Conservation (phyloP, 1,140 invertebrate species). For the Aphelenchoides avenae region DNA sequence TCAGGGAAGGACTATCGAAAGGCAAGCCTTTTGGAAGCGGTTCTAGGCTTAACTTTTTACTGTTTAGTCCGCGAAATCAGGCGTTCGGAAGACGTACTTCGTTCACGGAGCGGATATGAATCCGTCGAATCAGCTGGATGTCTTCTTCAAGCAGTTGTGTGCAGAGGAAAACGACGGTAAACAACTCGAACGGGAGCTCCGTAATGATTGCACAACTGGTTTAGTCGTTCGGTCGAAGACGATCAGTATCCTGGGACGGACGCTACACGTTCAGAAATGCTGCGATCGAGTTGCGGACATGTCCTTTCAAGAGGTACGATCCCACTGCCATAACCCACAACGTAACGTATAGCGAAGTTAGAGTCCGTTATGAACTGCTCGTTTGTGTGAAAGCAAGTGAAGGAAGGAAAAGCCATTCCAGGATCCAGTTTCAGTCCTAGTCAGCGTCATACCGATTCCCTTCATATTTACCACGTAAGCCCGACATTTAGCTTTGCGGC, state of each 20-base stretch:
- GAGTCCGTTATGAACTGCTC: too few species aligned
- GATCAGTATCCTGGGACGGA: conserved; percentile 78
- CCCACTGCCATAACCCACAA: too few species aligned
- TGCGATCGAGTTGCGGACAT: conserved; percentile 86
- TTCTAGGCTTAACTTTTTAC: conserved; percentile 5
- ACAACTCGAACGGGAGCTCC: too few species aligned
- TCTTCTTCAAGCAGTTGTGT: conserved; percentile 80
- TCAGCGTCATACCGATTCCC: too few species aligned
- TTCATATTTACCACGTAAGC: too few species aligned
- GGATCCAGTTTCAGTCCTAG: too few species aligned
- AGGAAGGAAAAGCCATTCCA: too few species aligned
- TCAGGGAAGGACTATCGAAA: conserved; percentile 87
- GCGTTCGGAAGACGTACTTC: conserved; percentile 26
- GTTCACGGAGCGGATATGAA: conserved; percentile 62
- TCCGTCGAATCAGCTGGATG: conserved; percentile 69
- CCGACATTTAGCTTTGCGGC: conserved; percentile 50
- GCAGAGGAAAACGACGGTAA: conserved; percentile 80
- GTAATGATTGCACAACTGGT: too few species aligned
- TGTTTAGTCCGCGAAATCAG: conserved; percentile 4
- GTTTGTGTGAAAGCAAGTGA: too few species aligned
- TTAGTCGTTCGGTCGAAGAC: conserved; percentile 72
- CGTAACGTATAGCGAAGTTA: too few species aligned
- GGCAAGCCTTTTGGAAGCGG: conserved; percentile 54
- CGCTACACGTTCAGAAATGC: conserved; percentile 80
- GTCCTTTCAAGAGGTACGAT: conserved; percentile 83